Evolutionary conservation across 92 coral and sea anemone species (phyloP), one percentile per base, ranked within the genome.

Genomic region (Diadumene lineata): DNA sequence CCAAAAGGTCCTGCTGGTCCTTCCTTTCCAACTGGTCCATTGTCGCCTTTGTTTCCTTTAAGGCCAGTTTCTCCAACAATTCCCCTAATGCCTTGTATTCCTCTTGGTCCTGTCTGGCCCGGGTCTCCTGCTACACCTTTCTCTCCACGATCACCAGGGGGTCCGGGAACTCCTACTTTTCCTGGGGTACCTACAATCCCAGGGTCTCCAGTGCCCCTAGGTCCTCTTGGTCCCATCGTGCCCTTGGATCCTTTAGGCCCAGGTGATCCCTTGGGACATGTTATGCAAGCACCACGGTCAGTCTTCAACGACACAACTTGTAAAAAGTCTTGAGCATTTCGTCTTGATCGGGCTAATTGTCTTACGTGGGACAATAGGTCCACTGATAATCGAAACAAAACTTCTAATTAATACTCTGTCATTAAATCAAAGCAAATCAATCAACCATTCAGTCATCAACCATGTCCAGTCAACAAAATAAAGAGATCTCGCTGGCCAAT

Each of bases 131-230:
- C 50, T 28, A 33, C 10, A 11, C 71, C 71, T 30, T 38, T 66
- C 16, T 66, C 71, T n/a, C 71, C 71, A 22, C 71, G 56, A 0
- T 16, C 0, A 7, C 71, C 71, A 17, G 71, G 71, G 23, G 23
- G 8, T n/a, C 71, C 71, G 16, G 22, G 31, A 28, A 31, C 17
- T 21, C 68, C 68, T 4, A 62, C 16, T 27, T 11, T 62, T 62
- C 68, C 68, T 25, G 68, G 68, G 7, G 34, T 34, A 62, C 68
- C 68, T 0, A 28, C 33, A n/a, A 34, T 31, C 1, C 68, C 68
- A 15, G 68, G 68, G 30, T 62, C 68, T 62, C 43, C 68, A 17
- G 18, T 62, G 30, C 68, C 68, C 68, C 68, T 62, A 17, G 1
- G 68, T 27, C 68, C 68, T 29, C 68, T 62, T 21, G 68, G 68